These are phyloP conservation scores for Meloidogyne hapla DNA, from an alignment of 1,140 invertebrate genomes.

Conservation along the genomic window DNA sequence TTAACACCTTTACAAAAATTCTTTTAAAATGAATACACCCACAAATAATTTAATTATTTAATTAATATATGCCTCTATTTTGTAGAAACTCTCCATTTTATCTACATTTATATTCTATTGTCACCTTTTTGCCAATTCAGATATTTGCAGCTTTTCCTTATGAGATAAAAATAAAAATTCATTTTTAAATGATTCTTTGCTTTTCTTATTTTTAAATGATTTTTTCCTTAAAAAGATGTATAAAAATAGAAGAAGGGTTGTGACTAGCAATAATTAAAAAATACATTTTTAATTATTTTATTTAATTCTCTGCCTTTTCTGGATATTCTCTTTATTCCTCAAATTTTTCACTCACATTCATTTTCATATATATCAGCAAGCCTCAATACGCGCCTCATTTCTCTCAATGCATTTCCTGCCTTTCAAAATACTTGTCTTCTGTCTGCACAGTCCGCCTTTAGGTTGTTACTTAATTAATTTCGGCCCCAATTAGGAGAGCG, in stretches of 20 bases:
- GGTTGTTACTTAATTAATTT: neutral
- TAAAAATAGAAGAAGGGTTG: neutral
- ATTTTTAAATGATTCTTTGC: too few species aligned
- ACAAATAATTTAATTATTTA: too few species aligned
- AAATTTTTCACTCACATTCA: slow-evolving; percentile 3
- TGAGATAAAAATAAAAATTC: too few species aligned
- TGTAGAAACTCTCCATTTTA: too few species aligned
- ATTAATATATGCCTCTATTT: too few species aligned
- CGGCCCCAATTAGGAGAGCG: slow-evolving; percentile 12
- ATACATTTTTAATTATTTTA: neutral
- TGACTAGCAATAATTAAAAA: neutral
- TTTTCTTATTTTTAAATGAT: too few species aligned
- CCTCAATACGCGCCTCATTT: slow-evolving; percentile 2
- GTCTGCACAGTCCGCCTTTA: neutral
- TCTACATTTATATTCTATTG: too few species aligned
- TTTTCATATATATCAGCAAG: neutral
- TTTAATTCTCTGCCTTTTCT: neutral
- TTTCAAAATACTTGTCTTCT: slow-evolving; percentile 11
- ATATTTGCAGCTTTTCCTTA: too few species aligned
- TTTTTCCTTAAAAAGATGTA: too few species aligned
- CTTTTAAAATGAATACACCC: too few species aligned
- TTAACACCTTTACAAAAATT: too few species aligned
- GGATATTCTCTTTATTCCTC: neutral
- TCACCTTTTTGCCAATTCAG: too few species aligned
- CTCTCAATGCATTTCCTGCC: slow-evolving; percentile 2